Evolutionary conservation across 30 jellyfish, hydroid and myxozoan species (phyloP).

Genomic region (Pseudorhiza aurosa): DNA sequence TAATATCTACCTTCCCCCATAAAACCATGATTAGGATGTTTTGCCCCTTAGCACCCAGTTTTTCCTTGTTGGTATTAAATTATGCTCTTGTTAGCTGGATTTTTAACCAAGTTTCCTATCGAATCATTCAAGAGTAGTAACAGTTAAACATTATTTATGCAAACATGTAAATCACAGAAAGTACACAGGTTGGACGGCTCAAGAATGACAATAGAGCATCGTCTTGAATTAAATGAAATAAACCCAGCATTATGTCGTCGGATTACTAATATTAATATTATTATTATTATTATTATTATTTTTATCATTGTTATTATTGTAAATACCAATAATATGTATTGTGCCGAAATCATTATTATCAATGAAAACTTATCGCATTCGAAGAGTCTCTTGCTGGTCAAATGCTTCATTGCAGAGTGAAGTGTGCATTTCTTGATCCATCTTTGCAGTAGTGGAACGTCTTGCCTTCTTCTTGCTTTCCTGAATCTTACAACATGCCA

Average conservation of each 20-base stretch:
- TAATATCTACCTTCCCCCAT: too few species aligned
- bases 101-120: too few species aligned
- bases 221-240: slow-evolving; percentile 1
- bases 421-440: too few species aligned
- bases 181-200: neutral
- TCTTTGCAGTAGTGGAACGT: too few species aligned
- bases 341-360: neutral
- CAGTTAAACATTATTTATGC: neutral
- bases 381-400: slow-evolving; percentile 5
- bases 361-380: neutral
- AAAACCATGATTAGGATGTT: too few species aligned
- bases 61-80: too few species aligned
- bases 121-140: neutral
- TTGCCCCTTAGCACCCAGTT: too few species aligned
- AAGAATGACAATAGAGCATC: neutral
- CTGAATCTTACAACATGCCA: too few species aligned
- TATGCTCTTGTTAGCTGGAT: too few species aligned
- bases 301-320: neutral
- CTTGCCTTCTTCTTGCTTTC: too few species aligned
- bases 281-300: too few species aligned
- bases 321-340: slow-evolving; percentile 22
- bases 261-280: neutral
- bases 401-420: too few species aligned
- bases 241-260: neutral
- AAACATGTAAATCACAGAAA: neutral